These are phyloP conservation scores for Daphoenositta chrysoptera DNA, from an alignment of 2,113 vertebrate species.

Conservation along the genomic window DNA sequence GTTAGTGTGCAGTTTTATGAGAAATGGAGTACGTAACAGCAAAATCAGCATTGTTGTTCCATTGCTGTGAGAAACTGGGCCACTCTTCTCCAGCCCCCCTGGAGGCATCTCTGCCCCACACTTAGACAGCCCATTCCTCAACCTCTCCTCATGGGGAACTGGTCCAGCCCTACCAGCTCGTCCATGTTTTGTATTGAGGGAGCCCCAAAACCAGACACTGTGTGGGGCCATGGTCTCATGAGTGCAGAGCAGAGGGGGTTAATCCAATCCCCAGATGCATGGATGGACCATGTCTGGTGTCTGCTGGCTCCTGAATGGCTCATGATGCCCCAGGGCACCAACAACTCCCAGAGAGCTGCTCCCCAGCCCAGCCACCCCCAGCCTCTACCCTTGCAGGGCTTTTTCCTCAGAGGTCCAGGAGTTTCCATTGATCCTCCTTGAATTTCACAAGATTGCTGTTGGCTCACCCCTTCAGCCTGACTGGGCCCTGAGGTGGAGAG, in stretches of 20 bases:
- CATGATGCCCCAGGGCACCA: background rate
- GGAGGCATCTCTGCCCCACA: background rate
- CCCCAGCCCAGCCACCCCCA: fast-evolving
- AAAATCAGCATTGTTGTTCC: background rate
- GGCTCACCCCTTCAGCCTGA: background rate
- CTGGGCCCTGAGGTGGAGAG: background rate
- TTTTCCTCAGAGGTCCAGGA: background rate
- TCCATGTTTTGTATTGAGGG: background rate
- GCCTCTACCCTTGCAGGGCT: background rate
- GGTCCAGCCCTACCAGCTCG: background rate
- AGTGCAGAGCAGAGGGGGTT: background rate
- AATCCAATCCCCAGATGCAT: background rate
- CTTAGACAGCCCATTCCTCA: background rate
- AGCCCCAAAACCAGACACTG: background rate
- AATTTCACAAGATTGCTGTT: background rate
- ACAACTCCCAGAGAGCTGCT: background rate
- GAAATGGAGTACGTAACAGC: background rate
- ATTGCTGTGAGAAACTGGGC: background rate
- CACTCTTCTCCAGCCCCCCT: fast-evolving
- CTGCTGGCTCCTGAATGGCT: background rate
- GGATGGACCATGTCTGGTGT: background rate
- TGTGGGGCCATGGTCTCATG: fast-evolving
- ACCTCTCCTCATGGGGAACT: background rate
- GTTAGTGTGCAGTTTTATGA: background rate
- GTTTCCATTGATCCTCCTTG: background rate